These are phyloP conservation scores for Turritopsis dohrnii DNA, from an alignment of 30 jellyfish, hydroid and myxozoan species.

Conservation along the genomic window DNA sequence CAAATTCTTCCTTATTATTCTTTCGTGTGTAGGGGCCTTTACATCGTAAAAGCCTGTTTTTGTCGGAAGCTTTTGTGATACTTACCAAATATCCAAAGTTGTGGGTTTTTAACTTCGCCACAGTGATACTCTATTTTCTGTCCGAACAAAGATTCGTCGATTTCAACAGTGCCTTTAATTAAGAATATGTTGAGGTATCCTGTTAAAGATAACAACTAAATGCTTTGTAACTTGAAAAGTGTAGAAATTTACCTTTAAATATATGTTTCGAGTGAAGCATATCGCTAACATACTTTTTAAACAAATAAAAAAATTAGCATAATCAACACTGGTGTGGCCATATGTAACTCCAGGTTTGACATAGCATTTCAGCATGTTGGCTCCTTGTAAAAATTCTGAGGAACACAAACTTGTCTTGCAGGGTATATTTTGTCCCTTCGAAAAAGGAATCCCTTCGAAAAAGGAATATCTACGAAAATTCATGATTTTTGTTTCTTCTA, in stretches of 20 bases:
- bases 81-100: background rate
- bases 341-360: background rate
- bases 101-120: background rate
- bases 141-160: background rate
- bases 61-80: too few relatives aligned
- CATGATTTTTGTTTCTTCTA: background rate
- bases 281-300: background rate
- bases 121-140: background rate
- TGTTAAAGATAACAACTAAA: too few relatives aligned
- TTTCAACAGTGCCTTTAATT: background rate
- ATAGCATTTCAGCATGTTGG: background rate
- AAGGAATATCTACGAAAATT: too few relatives aligned
- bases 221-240: background rate
- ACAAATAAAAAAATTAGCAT: too few relatives aligned
- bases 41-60: too few relatives aligned
- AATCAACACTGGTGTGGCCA: background rate
- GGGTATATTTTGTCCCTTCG: background rate
- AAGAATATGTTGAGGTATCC: background rate
- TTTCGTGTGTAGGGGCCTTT: too few relatives aligned
- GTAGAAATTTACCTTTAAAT: background rate
- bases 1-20: too few relatives aligned
- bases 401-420: background rate
- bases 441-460: too few relatives aligned
- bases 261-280: background rate
- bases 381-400: background rate